These are phyloP conservation scores for Xiphophorus hellerii DNA, from an alignment of 2,113 vertebrate genomes.

Conservation along the genomic window DNA sequence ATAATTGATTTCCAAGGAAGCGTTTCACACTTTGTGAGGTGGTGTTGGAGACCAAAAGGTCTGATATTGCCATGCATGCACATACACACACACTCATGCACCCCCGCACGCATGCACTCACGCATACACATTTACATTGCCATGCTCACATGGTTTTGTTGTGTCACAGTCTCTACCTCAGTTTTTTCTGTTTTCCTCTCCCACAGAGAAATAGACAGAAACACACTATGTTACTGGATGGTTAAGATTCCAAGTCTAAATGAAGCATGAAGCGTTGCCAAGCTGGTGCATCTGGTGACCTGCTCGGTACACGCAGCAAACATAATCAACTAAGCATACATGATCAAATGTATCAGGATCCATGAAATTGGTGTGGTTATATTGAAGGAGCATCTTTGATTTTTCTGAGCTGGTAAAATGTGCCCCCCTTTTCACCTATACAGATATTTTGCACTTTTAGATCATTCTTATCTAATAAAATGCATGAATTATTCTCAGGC, in stretches of 20 bases:
- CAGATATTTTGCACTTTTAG: slow-evolving; percentile 2
- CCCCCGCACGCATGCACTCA: neutral
- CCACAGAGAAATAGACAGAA: slow-evolving; percentile 5
- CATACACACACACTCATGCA: neutral
- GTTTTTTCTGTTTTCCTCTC: slow-evolving; percentile 4
- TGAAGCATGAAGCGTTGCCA: slow-evolving; percentile 61
- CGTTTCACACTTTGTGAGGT: slow-evolving; percentile 60
- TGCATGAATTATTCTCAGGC: neutral
- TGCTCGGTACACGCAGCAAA: slow-evolving; percentile 51
- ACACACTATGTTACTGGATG: slow-evolving; percentile 19
- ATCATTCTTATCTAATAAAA: neutral
- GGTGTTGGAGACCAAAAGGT: slow-evolving; percentile 58
- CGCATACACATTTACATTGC: slow-evolving; percentile 1
- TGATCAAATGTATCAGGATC: slow-evolving; percentile 44
- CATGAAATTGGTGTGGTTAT: slow-evolving; percentile 26
- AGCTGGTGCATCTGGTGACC: slow-evolving; percentile 67
- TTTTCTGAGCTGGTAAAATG: slow-evolving; percentile 11
- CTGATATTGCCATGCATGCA: slow-evolving; percentile 42
- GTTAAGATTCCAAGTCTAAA: slow-evolving; percentile 54
- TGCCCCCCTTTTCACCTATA: neutral
- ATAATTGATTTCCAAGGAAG: slow-evolving; percentile 78
- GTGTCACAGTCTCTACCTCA: slow-evolving; percentile 9
- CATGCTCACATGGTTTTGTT: slow-evolving; percentile 3
- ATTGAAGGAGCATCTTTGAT: neutral
- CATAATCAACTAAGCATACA: slow-evolving; percentile 36